Base-by-base conservation (phyloP, 2,888 invertebrate genomes). In the Andrena dorsata region DNA sequence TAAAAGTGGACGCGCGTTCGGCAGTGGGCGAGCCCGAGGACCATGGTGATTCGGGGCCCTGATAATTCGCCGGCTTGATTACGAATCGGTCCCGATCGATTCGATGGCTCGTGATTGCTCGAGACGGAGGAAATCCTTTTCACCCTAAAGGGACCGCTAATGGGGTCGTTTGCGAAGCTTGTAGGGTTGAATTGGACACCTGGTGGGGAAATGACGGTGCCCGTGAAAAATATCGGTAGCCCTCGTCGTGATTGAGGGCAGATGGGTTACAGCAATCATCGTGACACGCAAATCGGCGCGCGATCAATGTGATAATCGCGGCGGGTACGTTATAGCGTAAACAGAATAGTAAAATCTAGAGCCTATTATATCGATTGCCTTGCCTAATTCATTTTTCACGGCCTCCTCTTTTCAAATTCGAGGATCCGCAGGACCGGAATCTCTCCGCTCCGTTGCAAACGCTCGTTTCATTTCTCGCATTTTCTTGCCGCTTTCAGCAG, bases 1-100 rank as follows among this genome's bases (percentile, higher is more conserved):
- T 82, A 77, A 81, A 58, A 68, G 51, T 71, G 26, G 56, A 69
- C 8, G 51, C 16, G 64, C 16, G 30, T 23, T 58, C 16, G 47
- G 1, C 16, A 41, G 41, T 4, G 16, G 16, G 4, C 41, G 41
- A 41, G 16, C 41, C 16, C 16, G 16, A 41, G 41, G 16, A 41
- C 41, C 41, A 41, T 5, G 56, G 23, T 13, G 26, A 56, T 56
- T 53, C n/a, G 28, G n/a, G 28, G 6, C 28, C 16, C 16, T 28
- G 64, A 47, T 76, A 60, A 79, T 80, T 70, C 51, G 23, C 7
- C 10, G 32, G 32, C n/a, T 35, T 63, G 13, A 61, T 61, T 61
- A 32, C 20, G 56, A 70, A 23, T 56, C 13, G 13, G 23, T 26
- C 26, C 16, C 35, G 58, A 51, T 30, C 71, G 71, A n/a, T 10